phyloP scores from a whole-genome alignment of 2,113 vertebrate genomes.

The Ctenomys sociabilis region DNA sequence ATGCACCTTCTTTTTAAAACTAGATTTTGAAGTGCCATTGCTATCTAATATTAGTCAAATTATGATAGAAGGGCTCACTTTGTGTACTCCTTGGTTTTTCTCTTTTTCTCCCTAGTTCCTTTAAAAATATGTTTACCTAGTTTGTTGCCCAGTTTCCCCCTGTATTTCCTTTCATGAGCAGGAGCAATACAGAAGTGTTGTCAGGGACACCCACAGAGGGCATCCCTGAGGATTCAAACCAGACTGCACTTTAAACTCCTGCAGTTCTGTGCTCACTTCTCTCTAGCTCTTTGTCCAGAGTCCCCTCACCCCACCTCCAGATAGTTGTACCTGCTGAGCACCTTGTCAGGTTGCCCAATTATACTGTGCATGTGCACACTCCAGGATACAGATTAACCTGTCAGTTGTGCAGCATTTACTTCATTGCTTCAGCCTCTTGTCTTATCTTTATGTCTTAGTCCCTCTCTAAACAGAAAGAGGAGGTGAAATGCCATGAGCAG shows the following conservation, averaged over 20 bases:
- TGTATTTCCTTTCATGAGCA: not conserved
- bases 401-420: not conserved
- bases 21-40: not conserved
- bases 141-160: not conserved
- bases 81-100: not conserved
- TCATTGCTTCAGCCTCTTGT: not conserved
- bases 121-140: not conserved
- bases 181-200: not conserved
- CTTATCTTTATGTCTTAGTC: not conserved
- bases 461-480: not conserved
- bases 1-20: not conserved
- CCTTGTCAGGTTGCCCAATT: not conserved
- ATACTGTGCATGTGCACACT: accelerated
- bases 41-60: not conserved
- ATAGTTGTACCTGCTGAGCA: accelerated
- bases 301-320: not conserved
- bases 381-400: not conserved
- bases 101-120: not conserved
- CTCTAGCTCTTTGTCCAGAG: not conserved
- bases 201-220: not conserved
- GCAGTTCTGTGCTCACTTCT: not conserved
- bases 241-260: not conserved
- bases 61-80: not conserved
- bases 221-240: not conserved
- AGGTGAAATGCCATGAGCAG: not conserved